phyloP scores from a whole-genome alignment of 2,888 invertebrate species.

The Drosophila kambysellisi region DNA sequence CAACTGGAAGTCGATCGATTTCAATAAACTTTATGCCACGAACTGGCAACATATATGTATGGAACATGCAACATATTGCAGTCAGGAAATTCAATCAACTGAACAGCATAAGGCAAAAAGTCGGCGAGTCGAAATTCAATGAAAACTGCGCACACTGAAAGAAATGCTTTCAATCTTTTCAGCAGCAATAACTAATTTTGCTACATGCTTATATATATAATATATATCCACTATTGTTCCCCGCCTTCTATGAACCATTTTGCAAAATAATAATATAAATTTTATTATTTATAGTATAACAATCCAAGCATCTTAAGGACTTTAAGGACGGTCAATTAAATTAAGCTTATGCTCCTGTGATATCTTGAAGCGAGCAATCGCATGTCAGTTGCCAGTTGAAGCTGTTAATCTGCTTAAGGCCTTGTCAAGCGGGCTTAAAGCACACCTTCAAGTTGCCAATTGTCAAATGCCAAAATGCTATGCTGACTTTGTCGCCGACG shows the following conservation, averaged over 20 bases:
- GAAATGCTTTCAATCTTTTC: not conserved
- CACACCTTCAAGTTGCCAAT: conserved; percentile 49
- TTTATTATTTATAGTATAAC: not conserved
- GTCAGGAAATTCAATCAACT: conserved; percentile 67
- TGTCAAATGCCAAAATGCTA: conserved; percentile 20
- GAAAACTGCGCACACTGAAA: conserved; percentile 3
- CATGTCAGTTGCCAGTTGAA: conserved; percentile 26
- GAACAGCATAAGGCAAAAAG: conserved; percentile 24
- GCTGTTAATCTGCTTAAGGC: conserved; percentile 37
- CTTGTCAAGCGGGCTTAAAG: conserved; percentile 24
- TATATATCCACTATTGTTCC: not conserved
- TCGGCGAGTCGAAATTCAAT: not conserved
- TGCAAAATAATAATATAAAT: not conserved
- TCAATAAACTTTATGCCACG: conserved; percentile 68
- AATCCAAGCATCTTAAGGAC: too few relatives aligned
- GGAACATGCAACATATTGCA: conserved; percentile 42
- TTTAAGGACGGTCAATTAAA: conserved; percentile 1
- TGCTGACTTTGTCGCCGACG: conserved; percentile 36
- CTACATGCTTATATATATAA: too few relatives aligned
- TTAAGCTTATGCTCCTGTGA: not conserved
- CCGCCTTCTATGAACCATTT: not conserved
- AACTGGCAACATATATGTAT: conserved; percentile 57
- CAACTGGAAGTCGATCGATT: conserved; percentile 62
- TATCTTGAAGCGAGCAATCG: not conserved
- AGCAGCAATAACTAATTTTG: not conserved